phyloP scores from a whole-genome alignment of 1,140 invertebrate genomes.

The Episyrphus balteatus region DNA sequence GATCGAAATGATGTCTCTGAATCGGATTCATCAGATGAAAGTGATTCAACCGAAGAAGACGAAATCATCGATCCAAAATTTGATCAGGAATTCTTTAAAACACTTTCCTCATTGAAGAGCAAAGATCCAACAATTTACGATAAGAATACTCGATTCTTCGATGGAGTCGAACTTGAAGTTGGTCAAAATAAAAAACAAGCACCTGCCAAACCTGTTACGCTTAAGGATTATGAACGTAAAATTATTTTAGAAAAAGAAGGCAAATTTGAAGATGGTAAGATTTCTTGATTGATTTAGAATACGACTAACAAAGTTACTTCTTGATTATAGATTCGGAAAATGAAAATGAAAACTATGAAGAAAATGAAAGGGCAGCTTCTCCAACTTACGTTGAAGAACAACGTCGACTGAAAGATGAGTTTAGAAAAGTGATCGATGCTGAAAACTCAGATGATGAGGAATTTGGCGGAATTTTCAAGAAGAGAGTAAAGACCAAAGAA shows the following conservation, averaged over 20 bases:
- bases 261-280: conserved; percentile 41
- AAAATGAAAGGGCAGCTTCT: conserved; percentile 19
- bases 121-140: conserved; percentile 85
- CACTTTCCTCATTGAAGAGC: conserved; percentile 71
- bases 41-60: conserved; percentile 52
- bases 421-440: conserved; percentile 42
- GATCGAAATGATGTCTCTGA: conserved; percentile 49
- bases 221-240: conserved; percentile 74
- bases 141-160: conserved; percentile 61
- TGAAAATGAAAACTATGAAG: conserved; percentile 4
- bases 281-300: background rate
- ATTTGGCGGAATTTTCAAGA: conserved; percentile 46
- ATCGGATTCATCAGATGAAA: conserved; percentile 24
- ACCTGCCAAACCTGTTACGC: conserved; percentile 49
- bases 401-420: conserved; percentile 54
- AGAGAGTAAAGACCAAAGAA: conserved; percentile 47
- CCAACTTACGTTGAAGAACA: conserved; percentile 60
- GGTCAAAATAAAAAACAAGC: conserved; percentile 34
- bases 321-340: conserved; percentile 9
- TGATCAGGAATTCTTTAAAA: conserved; percentile 79
- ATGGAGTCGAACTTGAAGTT: conserved; percentile 12
- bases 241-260: conserved; percentile 60
- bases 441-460: conserved; percentile 44
- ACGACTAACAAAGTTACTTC: background rate
- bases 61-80: conserved; percentile 48